Evolutionary conservation across 1,140 invertebrate species (phyloP), one percentile per base, ranked within the genome.

Genomic region (Drosophila chauvacae): DNA sequence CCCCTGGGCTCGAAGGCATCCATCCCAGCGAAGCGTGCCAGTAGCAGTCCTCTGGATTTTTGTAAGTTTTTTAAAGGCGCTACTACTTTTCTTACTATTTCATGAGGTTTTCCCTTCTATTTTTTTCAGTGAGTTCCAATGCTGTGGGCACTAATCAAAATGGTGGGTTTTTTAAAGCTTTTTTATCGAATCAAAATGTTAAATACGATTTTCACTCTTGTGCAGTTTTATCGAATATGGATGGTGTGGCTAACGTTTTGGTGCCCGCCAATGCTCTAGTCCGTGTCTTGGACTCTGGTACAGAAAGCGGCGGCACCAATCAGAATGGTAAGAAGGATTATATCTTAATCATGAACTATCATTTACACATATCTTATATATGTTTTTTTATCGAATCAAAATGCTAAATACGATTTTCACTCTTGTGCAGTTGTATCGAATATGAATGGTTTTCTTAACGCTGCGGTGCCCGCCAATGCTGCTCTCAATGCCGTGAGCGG

Each of bases 21-120:
- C 10, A 7, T 7, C 0, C 39, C 76, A 4, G 48, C 55, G 4
- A 86, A 86, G 35, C 84, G 83, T 14, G 30, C 65, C 18, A 68
- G 60, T n/a, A 30, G 26, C 9, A 37, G 7, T 56, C 53, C 35
- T 16, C 10, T 56, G 35, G 1, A n/a, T 26, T 14, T 60, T 4
- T 2, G 62, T 64, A 18, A 33, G 62, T n/a, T 7, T 7, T 0
- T 14, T 4, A 9, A 30, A 9, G 7, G 30, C 30, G 7, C 0
- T 0, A 4, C 2, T 20, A 9, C 2, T 23, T 23, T 30, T 42
- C 5, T 7, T 14, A 33, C 0, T 26, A 48, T 18, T 13, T 26
- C 2, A 11, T 30, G 23, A 28, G 1, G 1, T 0, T 23, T 47
- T 6, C 26, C 48, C 1, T 0, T 42, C 48, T 2, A 0, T 62